Evolutionary conservation across 1,140 invertebrate genomes (phyloP).

Genomic region (Leguminivora glycinivorella): DNA sequence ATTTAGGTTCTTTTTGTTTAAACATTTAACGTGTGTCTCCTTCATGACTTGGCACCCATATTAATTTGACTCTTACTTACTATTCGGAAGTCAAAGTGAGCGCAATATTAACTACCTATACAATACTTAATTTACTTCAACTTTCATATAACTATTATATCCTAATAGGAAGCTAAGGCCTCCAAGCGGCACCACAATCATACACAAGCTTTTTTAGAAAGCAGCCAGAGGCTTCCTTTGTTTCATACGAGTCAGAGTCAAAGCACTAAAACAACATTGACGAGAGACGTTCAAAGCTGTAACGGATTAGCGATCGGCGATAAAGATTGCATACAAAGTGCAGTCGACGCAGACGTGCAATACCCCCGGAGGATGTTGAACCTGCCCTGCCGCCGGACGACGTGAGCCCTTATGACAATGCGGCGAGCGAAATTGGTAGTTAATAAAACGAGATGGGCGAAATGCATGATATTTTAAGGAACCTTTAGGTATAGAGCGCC

Average conservation of each 20-base stretch:
- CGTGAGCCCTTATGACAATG: background rate
- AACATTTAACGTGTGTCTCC: too few species aligned
- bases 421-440: background rate
- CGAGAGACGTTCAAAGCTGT: background rate
- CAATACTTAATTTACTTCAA: too few species aligned
- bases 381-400: conserved; percentile 12
- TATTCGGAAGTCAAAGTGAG: too few species aligned
- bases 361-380: conserved; percentile 28
- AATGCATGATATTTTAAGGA: background rate
- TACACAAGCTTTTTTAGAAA: too few species aligned
- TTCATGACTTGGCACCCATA: too few species aligned
- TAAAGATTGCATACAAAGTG: conserved; percentile 26
- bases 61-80: too few species aligned
- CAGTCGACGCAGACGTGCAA: conserved; percentile 21
- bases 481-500: background rate
- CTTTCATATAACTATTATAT: too few species aligned
- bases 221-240: background rate
- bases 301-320: conserved; percentile 21
- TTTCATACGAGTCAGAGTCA: background rate
- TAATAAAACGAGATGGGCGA: conserved; percentile 4
- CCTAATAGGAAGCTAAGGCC: too few species aligned
- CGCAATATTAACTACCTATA: too few species aligned
- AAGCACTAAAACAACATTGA: background rate
- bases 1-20: too few species aligned
- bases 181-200: too few species aligned